Evolutionary conservation across 2,113 vertebrate genomes (phyloP), one percentile per base, ranked within the genome.

Genomic region (Sardina pilchardus): DNA sequence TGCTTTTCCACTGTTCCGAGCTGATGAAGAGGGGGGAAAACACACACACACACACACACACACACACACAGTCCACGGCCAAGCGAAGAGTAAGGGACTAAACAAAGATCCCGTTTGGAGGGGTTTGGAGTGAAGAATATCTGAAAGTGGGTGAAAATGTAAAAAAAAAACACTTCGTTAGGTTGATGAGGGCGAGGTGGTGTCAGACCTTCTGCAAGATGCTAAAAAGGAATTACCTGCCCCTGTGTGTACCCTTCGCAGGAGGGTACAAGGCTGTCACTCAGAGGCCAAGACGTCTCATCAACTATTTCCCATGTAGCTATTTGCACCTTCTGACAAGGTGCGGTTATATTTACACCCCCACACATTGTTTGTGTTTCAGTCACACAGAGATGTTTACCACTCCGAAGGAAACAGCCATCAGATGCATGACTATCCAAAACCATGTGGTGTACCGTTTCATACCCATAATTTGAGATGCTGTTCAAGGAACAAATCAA

Each of bases 291-390:
- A 17, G 30, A 78, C 30, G 21, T 16, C 34, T 34, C 12, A 3
- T 30, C 26, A 30, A 3, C 71, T 36, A 78, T 36, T 36, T 36
- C 71, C 71, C 30, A 8, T 26, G 3, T 16, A 2, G 30, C 67
- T 78, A 75, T 75, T 36, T 75, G 67, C 30, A 36, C 30, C 30
- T 75, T 36, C 34, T 75, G 71, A 75, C 71, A 75, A 75, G 63
- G 30, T 30, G 71, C 71, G 16, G 71, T 78, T 78, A 78, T 78
- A 78, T 67, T 67, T 67, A 78, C 71, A 78, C 71, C 71, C 71
- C 36, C 71, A 78, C 30, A 78, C 71, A 78, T 78, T 78, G 71
- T 78, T 78, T 78, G 71, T 78, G 71, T 78, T 78, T 34, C 71
- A 78, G 71, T 1, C 71, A 1, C 19, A 3, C 53, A 24, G 53